These are phyloP conservation scores for Timema cristinae DNA, from an alignment of 2,888 invertebrate genomes.

Conservation along the genomic window DNA sequence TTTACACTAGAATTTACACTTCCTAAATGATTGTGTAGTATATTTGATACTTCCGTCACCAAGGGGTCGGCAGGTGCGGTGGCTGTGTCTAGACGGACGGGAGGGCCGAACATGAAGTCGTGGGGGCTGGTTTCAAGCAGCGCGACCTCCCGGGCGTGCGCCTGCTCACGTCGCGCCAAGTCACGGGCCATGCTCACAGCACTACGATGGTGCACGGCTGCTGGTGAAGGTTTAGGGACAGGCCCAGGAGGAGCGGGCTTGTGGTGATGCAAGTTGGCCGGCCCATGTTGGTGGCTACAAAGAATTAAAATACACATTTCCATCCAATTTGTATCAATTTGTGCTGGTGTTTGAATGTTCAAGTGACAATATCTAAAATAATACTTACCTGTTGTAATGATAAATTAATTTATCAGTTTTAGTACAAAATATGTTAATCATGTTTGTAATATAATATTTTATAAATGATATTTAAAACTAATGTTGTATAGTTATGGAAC, in stretches of 20 bases:
- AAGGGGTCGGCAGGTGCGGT: conserved; percentile 5
- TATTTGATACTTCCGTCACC: not conserved
- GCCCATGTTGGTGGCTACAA: not conserved
- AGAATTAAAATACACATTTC: too few relatives aligned
- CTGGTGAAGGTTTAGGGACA: not conserved
- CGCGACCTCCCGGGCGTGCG: conserved; percentile 22
- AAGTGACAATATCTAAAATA: too few relatives aligned
- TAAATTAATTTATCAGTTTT: too few relatives aligned
- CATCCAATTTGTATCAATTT: too few relatives aligned
- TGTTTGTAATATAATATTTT: too few relatives aligned
- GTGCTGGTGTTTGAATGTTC: too few relatives aligned
- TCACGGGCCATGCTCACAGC: conserved; percentile 20
- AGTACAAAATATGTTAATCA: too few relatives aligned
- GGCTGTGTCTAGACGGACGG: not conserved
- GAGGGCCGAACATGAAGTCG: conserved; percentile 24
- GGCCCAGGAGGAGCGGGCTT: too few relatives aligned
- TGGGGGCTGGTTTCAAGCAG: conserved; percentile 22
- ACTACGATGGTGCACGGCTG: conserved; percentile 16
- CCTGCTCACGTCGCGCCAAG: conserved; percentile 25
- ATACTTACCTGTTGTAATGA: too few relatives aligned
- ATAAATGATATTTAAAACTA: too few relatives aligned
- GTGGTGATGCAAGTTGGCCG: not conserved
- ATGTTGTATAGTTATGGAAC: too few relatives aligned
- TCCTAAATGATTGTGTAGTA: conserved; percentile 18
- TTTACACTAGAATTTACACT: conserved; percentile 17